These are phyloP conservation scores for Tetramorium simillimum DNA, from an alignment of 1,140 invertebrate species.

Conservation along the genomic window DNA sequence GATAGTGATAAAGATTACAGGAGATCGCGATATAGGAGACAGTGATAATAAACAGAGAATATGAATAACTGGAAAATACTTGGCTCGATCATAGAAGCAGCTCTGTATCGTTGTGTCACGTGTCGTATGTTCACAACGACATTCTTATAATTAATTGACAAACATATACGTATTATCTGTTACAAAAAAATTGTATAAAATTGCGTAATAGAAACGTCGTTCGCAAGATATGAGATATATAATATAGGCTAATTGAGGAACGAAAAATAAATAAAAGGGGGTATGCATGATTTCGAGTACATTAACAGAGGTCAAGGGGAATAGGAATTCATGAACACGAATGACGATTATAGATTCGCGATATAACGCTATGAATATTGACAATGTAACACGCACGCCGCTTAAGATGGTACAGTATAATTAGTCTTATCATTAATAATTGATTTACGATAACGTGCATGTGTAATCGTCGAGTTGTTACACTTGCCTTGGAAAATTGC, in stretches of 20 bases:
- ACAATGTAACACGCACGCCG: constrained; percentile 58
- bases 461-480: constrained; percentile 59
- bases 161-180: neutral
- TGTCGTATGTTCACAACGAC: neutral
- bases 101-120: neutral
- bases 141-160: neutral
- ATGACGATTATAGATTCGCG: constrained; percentile 23
- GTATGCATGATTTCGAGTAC: neutral
- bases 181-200: constrained; percentile 36
- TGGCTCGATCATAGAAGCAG: neutral
- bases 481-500: constrained; percentile 42
- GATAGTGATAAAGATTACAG: neutral
- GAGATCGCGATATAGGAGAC: neutral
- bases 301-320: neutral
- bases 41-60: neutral
- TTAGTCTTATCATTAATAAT: constrained; percentile 60
- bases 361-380: constrained; percentile 52
- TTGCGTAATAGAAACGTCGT: neutral
- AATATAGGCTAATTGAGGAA: neutral
- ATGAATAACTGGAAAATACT: neutral
- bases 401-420: constrained; percentile 61
- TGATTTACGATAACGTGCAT: constrained; percentile 67
- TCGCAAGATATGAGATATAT: neutral
- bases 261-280: neutral
- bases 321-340: constrained; percentile 17